Conservation (phyloP, 2,888 invertebrate species). For the Unio pictorum region DNA sequence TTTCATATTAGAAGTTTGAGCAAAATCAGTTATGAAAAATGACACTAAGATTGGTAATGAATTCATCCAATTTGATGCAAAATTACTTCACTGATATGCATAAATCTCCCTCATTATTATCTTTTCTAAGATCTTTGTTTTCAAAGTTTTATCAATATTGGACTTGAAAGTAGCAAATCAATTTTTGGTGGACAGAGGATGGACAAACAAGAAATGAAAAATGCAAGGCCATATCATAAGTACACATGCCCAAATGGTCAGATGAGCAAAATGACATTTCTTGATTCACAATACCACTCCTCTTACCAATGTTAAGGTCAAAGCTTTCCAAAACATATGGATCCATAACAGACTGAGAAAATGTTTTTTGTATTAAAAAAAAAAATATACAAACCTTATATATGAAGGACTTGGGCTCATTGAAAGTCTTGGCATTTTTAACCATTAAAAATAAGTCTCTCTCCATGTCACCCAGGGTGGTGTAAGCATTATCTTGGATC, state of each 20-base stretch:
- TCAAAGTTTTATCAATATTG: too few species aligned
- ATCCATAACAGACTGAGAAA: neutral
- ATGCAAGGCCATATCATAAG: neutral
- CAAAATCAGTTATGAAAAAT: too few species aligned
- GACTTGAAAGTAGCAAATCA: too few species aligned
- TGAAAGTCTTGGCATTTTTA: slow-evolving; percentile 94
- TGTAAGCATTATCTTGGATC: slow-evolving; percentile 88
- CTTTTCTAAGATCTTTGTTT: too few species aligned
- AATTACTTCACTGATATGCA: too few species aligned
- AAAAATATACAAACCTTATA: slow-evolving; percentile 80
- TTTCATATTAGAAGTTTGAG: too few species aligned
- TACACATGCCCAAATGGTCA: too few species aligned
- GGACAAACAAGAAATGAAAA: slow-evolving; percentile 4
- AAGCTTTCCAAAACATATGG: neutral
- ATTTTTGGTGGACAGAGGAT: neutral
- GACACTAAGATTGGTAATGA: too few species aligned
- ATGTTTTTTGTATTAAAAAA: neutral
- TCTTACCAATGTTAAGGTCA: neutral
- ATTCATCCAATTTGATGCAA: too few species aligned
- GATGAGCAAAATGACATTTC: too few species aligned
- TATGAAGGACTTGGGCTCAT: slow-evolving; percentile 96
- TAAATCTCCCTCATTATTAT: too few species aligned
- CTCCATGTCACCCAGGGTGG: slow-evolving; percentile 85
- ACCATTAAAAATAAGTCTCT: slow-evolving; percentile 91
- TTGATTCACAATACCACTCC: too few species aligned